A percentile compares a stretch with the other conserved stretches of the same genome.
These are phyloP conservation scores for Nomada ferruginata DNA, from an alignment of 2,888 invertebrate genomes.

Conservation along the genomic window DNA sequence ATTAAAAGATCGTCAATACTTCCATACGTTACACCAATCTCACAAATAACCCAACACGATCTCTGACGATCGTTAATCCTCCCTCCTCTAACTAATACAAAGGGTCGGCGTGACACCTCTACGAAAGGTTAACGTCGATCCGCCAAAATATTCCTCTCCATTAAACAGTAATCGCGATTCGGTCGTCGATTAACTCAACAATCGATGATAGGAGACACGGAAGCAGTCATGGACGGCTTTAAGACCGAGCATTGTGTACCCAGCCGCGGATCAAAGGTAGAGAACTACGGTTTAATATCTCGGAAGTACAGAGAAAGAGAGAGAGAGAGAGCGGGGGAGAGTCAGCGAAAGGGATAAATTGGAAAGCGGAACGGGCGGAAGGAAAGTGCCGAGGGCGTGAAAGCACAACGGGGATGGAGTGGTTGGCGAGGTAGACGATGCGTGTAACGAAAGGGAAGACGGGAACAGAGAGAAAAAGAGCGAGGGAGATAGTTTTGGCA, in stretches of 20 bases:
- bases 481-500: constrained; percentile 34
- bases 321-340: background rate
- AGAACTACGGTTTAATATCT: constrained; percentile 65
- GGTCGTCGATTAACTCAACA: constrained; percentile 19
- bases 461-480: background rate
- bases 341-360: constrained; percentile 66
- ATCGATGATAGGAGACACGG: constrained; percentile 19
- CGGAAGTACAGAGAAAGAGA: constrained; percentile 42
- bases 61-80: background rate
- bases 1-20: too few species aligned
- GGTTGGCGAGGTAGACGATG: constrained; percentile 18
- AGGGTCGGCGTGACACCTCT: background rate
- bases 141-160: constrained; percentile 34
- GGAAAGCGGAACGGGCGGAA: constrained; percentile 55
- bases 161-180: constrained; percentile 28
- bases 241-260: constrained; percentile 53
- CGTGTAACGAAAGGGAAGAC: constrained; percentile 34
- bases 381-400: constrained; percentile 63
- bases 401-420: constrained; percentile 41
- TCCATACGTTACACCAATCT: background rate
- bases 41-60: background rate
- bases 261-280: constrained; percentile 58
- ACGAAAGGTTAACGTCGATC: background rate
- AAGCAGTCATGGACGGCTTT: constrained; percentile 24
- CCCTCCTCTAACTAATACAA: background rate